Conservation (phyloP, 2,888 invertebrate genomes). For the Hirudinaria manillensis region DNA sequence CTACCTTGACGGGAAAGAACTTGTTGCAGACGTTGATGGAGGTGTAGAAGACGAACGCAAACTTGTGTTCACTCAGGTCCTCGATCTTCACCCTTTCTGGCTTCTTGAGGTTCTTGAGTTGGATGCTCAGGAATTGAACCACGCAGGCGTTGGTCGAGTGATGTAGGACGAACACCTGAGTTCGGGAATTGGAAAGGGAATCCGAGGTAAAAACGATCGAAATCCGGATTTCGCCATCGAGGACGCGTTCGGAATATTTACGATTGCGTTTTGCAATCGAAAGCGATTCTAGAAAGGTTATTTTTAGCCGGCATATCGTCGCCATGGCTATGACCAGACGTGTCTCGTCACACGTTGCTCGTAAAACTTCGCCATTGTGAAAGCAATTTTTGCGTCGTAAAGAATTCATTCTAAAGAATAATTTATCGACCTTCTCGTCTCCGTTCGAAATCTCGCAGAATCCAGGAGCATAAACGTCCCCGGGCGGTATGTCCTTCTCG, state of each 20-base stretch:
- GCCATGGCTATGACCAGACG: too few relatives aligned
- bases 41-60: conserved; percentile 37
- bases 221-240: too few relatives aligned
- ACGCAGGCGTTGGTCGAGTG: conserved; percentile 29
- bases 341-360: too few relatives aligned
- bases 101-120: conserved; percentile 32
- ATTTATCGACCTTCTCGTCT: conserved; percentile 25
- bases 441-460: conserved; percentile 30
- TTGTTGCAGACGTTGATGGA: conserved; percentile 33
- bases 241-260: too few relatives aligned
- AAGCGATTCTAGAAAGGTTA: too few relatives aligned
- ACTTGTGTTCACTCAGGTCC: conserved; percentile 38
- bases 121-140: conserved; percentile 35
- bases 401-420: too few relatives aligned
- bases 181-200: too few relatives aligned
- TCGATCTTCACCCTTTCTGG: conserved; percentile 30
- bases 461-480: conserved; percentile 18
- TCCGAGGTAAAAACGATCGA: too few relatives aligned
- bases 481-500: conserved; percentile 28
- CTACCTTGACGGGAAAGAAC: conserved; percentile 33
- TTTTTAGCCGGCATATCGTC: too few relatives aligned
- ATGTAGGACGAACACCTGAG: conserved; percentile 23
- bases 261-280: too few relatives aligned
- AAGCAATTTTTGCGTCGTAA: too few relatives aligned
- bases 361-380: too few relatives aligned